Evolutionary conservation across 1,140 invertebrate species (phyloP).

Genomic region (Ptiloglossa arizonensis): DNA sequence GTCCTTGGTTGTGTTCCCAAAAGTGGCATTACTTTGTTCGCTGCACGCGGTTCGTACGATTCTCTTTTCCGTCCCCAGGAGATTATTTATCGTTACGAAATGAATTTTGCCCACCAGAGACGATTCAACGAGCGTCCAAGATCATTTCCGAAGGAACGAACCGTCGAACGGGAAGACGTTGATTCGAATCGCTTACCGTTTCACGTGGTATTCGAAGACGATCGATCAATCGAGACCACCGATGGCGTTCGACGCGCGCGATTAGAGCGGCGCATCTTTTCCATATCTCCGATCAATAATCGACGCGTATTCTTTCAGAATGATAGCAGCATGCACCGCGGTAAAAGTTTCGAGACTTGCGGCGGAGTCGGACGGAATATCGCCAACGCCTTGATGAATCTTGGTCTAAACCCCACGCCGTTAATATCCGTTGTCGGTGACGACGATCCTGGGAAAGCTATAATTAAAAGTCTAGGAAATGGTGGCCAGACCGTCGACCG

Average conservation of each 20-base stretch:
- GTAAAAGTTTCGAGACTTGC: slow-evolving; percentile 84
- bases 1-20: too few relatives aligned
- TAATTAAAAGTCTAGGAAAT: slow-evolving; percentile 81
- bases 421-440: slow-evolving; percentile 92
- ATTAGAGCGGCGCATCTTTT: slow-evolving; percentile 51
- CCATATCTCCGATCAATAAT: slow-evolving; percentile 44
- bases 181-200: slow-evolving; percentile 11
- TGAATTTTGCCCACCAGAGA: too few relatives aligned
- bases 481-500: slow-evolving; percentile 71
- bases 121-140: too few relatives aligned
- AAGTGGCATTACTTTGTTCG: too few relatives aligned
- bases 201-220: slow-evolving; percentile 16
- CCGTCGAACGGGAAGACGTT: neutral
- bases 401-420: slow-evolving; percentile 84
- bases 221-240: slow-evolving; percentile 34
- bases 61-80: too few relatives aligned
- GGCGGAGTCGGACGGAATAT: slow-evolving; percentile 96
- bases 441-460: slow-evolving; percentile 83
- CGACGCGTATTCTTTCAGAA: slow-evolving; percentile 81
- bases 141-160: too few relatives aligned
- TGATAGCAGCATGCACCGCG: slow-evolving; percentile 90
- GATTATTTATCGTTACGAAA: too few relatives aligned
- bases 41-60: too few relatives aligned
- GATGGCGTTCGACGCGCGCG: slow-evolving; percentile 22
- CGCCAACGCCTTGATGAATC: slow-evolving; percentile 90